Evolutionary conservation across 2,888 invertebrate species (phyloP), one percentile per base, ranked within the genome.

Genomic region (Thelaira solivaga): DNA sequence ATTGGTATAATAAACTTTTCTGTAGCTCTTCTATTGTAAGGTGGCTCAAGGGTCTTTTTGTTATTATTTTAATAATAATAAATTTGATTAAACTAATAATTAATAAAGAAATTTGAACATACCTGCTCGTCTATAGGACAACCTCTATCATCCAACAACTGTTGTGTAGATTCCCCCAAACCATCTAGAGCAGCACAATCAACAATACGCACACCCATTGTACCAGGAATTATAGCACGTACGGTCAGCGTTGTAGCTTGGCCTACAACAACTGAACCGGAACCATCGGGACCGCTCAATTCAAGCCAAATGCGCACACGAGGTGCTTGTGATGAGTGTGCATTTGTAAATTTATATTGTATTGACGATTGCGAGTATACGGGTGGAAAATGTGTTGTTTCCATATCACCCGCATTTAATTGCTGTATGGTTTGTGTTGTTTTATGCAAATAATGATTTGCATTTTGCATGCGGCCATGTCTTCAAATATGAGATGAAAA

Each of bases 181-280:
- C 95, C 95, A 84, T 95, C 95, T 83, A 95, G 93, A 0, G 95
- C 95, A 3, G 92, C 89, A 87, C 95, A 95, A 84, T 95, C 94
- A 0, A 94, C 92, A 31, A 95, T 92, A 80, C 92, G 92, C 69
- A 94, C 92, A 29, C 94, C 94, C 76, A 94, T 92, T 18, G 93
- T 94, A 82, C 91, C 94, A 91, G 90, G 82, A 85, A 91, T 84
- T 65, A 88, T 84, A 55, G 89, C 87, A 64, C 87, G 86, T n/a
- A 89, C 86, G 2, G 87, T 91, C n/a, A 94, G 87, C 59, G 92
- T 90, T 13, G 93, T 93, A 18, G 92, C 91, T 86, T 94, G 93
- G 10, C 94, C 94, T 55, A 94, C 94, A 88, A 93, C 92, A 7
- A 94, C 92, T 4, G 91, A 91, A 10, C 89, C 90, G 0, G 91